Evolutionary conservation across 1,140 invertebrate genomes (phyloP), one percentile per base, ranked within the genome.

Genomic region (Zaprionus capensis): DNA sequence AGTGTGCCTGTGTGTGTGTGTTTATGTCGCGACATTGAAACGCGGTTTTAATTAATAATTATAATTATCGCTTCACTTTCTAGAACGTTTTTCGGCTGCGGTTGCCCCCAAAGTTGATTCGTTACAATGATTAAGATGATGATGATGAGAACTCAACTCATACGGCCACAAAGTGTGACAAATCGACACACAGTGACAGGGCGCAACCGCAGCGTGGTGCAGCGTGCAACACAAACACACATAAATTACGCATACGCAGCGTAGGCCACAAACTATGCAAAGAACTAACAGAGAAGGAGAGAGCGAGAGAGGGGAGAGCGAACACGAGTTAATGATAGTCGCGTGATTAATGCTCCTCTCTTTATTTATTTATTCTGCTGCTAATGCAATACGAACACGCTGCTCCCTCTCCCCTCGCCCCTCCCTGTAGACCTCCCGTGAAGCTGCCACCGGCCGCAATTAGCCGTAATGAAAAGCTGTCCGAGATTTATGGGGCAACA

Each of bases 21-120:
- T 63, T 34, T 58, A n/a, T 69, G 63, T 79, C 51, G 38, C 68
- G 81, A 63, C 76, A 80, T 78, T 83, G 73, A 77, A 79, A 73
- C 63, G 71, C 75, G 82, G 76, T 82, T 85, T 85, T 86, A 87
- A 87, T 83, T 88, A 88, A 88, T 81, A 83, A 78, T 80, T 80
- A 88, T 59, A 41, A 85, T 78, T 78, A 58, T 67, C 41, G 56
- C 46, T 67, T 58, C 56, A 34, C 55, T 58, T 58, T 49, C 26
- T 78, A 64, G 26, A 62, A 65, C 57, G 41, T 74, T 55, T 59
- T 65, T 67, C 64, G 71, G 65, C n/a, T 64, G 51, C 46, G 51
- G 31, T 55, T 38, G 26, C 26, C 6, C 11, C 41, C 41, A 17
- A 17, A 49, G n/a, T 36, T 59, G 49, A 44, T 53, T 69, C 12